Conservation (phyloP, 2,888 invertebrate species). For the Phasia obesa region DNA sequence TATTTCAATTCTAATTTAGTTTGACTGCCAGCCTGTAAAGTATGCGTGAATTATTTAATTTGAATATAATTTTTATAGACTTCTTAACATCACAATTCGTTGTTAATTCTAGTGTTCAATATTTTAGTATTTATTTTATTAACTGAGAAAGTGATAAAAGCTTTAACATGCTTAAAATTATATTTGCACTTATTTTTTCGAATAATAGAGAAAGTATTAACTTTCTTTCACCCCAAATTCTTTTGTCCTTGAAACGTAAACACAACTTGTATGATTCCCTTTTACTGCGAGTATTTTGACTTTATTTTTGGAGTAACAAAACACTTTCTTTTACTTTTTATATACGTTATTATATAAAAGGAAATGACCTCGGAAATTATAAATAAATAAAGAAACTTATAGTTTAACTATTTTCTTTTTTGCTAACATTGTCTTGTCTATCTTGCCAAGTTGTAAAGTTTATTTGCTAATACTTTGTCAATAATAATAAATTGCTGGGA, state of each 20-base stretch:
- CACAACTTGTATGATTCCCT: constrained; percentile 56
- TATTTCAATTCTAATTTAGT: constrained; percentile 14
- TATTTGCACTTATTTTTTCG: too few relatives aligned
- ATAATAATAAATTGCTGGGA: too few relatives aligned
- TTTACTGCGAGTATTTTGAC: not conserved
- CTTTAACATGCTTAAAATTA: not conserved
- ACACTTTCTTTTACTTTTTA: not conserved
- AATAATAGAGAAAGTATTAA: too few relatives aligned
- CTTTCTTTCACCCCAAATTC: too few relatives aligned
- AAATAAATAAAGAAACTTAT: not conserved
- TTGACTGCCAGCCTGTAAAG: constrained; percentile 1
- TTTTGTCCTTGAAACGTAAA: constrained; percentile 48
- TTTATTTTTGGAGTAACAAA: not conserved
- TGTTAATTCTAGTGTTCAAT: too few relatives aligned
- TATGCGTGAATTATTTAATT: constrained; percentile 27
- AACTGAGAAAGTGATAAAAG: constrained; percentile 2
- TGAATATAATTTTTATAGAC: not conserved
- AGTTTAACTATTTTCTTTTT: not conserved
- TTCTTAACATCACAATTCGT: not conserved
- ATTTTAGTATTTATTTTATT: not conserved
- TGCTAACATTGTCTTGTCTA: not conserved
- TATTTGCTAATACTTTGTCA: not conserved
- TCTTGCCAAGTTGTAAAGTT: not conserved
- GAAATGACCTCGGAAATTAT: not conserved
- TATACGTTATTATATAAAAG: not conserved